These are phyloP conservation scores for Dipodomys spectabilis DNA, from an alignment of 2,113 vertebrate species.

Conservation along the genomic window DNA sequence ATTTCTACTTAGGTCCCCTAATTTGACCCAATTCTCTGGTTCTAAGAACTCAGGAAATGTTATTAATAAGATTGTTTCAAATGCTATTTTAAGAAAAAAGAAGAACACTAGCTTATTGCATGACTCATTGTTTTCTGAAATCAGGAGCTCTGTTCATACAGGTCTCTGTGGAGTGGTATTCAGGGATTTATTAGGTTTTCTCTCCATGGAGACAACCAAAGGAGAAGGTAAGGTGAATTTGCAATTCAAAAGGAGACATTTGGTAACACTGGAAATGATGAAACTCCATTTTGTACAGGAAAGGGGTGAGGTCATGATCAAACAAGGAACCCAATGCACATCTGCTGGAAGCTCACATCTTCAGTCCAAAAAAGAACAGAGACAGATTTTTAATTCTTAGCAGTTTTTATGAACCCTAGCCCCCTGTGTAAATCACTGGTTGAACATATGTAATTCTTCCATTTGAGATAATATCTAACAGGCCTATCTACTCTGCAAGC, in stretches of 20 bases:
- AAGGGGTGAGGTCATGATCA: not conserved
- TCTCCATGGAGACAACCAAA: slow-evolving; percentile 59
- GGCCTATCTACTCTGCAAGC: not conserved
- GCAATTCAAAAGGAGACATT: slow-evolving; percentile 13
- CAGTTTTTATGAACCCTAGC: not conserved
- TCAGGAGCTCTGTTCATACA: not conserved
- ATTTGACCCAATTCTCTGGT: slow-evolving; percentile 73
- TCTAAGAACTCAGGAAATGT: slow-evolving; percentile 67
- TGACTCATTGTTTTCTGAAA: slow-evolving; percentile 70
- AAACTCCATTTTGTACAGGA: slow-evolving; percentile 37
- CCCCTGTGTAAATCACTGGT: not conserved
- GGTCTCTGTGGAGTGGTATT: slow-evolving; percentile 32
- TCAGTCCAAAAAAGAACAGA: not conserved
- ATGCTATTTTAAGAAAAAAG: slow-evolving; percentile 50
- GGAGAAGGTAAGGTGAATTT: not conserved
- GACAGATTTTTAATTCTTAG: not conserved
- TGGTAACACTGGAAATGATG: not conserved
- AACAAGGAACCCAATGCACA: not conserved
- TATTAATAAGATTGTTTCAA: slow-evolving; percentile 78
- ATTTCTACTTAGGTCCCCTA: not conserved
- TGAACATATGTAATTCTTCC: slow-evolving; percentile 12
- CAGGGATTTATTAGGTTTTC: slow-evolving; percentile 64
- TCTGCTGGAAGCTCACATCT: not conserved
- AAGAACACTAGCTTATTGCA: slow-evolving; percentile 38
- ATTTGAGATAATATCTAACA: not conserved